Conservation (phyloP, 2,888 invertebrate genomes). For the Noctuana brunneofusca region DNA sequence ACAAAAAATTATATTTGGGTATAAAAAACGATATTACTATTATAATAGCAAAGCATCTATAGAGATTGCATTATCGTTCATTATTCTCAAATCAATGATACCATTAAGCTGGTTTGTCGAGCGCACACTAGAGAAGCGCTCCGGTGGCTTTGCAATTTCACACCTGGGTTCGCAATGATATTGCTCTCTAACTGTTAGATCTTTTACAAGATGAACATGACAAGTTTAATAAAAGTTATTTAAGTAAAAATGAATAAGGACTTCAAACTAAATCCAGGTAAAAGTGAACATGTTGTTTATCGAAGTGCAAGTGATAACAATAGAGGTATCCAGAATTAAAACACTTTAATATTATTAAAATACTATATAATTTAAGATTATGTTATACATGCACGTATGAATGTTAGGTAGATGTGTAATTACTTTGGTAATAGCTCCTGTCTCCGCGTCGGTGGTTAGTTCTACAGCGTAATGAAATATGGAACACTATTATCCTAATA, state of each 20-base stretch:
- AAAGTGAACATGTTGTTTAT: too few relatives aligned
- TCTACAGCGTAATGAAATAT: constrained; percentile 27
- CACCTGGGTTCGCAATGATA: not conserved
- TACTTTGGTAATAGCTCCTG: constrained; percentile 26
- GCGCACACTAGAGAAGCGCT: not conserved
- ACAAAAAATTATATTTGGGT: too few relatives aligned
- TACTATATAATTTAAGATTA: too few relatives aligned
- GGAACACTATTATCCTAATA: constrained; percentile 26
- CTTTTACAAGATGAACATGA: not conserved
- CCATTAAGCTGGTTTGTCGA: not conserved
- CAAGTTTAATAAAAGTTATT: not conserved
- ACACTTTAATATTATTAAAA: too few relatives aligned
- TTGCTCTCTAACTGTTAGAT: not conserved
- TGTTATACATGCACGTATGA: not conserved
- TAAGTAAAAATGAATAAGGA: not conserved
- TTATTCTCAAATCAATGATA: not conserved
- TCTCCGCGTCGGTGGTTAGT: constrained; percentile 20
- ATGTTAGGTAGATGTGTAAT: constrained; percentile 16
- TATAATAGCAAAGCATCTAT: too few relatives aligned
- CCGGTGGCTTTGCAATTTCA: not conserved
- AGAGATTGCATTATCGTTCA: not conserved
- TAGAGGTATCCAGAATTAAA: too few relatives aligned
- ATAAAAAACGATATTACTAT: too few relatives aligned
- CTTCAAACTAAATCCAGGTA: too few relatives aligned
- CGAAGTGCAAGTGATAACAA: too few relatives aligned